A percentile compares a stretch with the other conserved stretches of the same genome.
phyloP scores from a whole-genome alignment of 2,888 invertebrate species.

The Drosophila kuntzei region DNA sequence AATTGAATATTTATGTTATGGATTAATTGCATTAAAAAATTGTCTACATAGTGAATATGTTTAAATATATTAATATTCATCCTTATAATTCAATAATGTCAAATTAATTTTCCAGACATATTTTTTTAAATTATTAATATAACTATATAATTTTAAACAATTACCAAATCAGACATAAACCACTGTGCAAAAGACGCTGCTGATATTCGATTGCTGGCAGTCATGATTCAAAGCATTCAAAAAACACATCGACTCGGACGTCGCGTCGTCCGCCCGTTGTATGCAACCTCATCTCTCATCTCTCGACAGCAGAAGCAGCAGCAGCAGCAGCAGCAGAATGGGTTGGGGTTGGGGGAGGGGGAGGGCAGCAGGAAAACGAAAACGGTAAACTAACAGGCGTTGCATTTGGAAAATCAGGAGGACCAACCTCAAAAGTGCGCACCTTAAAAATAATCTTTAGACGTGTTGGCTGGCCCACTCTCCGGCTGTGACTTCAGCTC shows the following conservation, averaged over 20 bases:
- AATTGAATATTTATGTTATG: too few relatives aligned
- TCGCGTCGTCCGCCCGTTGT: slow-evolving; percentile 61
- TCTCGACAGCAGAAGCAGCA: slow-evolving; percentile 34
- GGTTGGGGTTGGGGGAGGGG: too few relatives aligned
- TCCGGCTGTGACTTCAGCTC: slow-evolving; percentile 51
- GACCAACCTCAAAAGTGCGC: slow-evolving; percentile 82
- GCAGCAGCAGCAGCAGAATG: slow-evolving; percentile 15
- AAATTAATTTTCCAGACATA: too few relatives aligned
- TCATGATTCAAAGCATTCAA: slow-evolving; percentile 78
- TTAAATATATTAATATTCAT: too few relatives aligned
- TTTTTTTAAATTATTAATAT: not conserved
- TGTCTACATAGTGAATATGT: too few relatives aligned
- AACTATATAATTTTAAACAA: not conserved
- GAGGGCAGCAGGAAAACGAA: slow-evolving; percentile 44
- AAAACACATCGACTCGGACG: slow-evolving; percentile 58
- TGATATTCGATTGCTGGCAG: slow-evolving; percentile 79
- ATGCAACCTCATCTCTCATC: slow-evolving; percentile 78
- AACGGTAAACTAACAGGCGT: slow-evolving; percentile 82
- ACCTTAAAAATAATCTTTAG: slow-evolving; percentile 80
- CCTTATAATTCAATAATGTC: too few relatives aligned
- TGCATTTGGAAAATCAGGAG: slow-evolving; percentile 81
- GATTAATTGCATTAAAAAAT: too few relatives aligned
- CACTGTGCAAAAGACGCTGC: slow-evolving; percentile 50
- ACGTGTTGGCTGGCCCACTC: slow-evolving; percentile 72
- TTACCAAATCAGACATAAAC: not conserved